Percentiles rank a stretch among this genome's conserved stretches.
Conservation (phyloP, 64 coral and sea anemone species). For the Pocillopora verrucosa region DNA sequence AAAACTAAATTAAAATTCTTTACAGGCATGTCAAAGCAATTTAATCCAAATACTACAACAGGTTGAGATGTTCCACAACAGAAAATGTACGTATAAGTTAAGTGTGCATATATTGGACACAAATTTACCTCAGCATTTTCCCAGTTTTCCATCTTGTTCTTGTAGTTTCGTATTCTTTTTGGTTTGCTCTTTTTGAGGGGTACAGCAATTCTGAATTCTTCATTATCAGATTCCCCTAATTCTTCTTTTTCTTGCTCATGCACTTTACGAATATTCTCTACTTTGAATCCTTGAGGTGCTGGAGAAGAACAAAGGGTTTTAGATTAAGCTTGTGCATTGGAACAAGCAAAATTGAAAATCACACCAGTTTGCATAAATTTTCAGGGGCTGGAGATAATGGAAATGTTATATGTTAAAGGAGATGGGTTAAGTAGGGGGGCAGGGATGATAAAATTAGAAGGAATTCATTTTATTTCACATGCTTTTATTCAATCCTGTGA, state of each 20-base stretch:
- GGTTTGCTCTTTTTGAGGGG: conserved; percentile 59
- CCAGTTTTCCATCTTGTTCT: conserved; percentile 97
- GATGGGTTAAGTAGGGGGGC: no score
- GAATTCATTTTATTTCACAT: no score
- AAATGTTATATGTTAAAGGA: no score
- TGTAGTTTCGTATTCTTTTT: conserved; percentile 72
- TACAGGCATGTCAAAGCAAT: no score
- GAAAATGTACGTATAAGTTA: not conserved
- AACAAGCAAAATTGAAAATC: no score
- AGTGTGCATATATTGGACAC: no score
- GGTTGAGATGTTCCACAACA: not conserved
- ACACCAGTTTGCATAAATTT: no score
- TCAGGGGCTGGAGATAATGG: no score
- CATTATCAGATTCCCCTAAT: conserved; percentile 67
- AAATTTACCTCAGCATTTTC: conserved; percentile 89
- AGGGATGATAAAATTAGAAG: no score
- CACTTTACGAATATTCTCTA: conserved; percentile 73
- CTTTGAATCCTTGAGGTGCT: conserved; percentile 90
- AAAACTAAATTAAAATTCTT: no score
- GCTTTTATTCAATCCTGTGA: no score
- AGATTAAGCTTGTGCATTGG: not conserved
- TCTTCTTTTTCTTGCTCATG: conserved; percentile 57
- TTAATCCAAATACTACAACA: not conserved
- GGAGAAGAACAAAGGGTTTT: not conserved
- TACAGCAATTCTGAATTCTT: conserved; percentile 44